Conservation (phyloP, 2,113 vertebrate species). For the Lucifuga dentata region DNA sequence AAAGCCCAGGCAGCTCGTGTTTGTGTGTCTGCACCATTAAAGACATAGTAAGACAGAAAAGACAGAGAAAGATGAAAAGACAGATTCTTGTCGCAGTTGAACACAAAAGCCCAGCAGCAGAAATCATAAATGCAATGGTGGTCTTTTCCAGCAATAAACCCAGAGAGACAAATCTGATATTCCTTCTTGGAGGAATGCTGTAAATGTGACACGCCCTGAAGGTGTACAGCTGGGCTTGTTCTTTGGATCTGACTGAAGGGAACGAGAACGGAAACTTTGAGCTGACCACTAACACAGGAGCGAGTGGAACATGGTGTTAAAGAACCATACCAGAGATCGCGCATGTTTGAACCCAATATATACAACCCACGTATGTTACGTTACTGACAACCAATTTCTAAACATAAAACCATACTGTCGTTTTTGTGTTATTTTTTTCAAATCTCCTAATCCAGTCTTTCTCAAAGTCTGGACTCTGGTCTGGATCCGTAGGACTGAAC, state of each 20-base stretch:
- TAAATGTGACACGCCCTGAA: slow-evolving; percentile 34
- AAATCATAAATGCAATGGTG: slow-evolving; percentile 41
- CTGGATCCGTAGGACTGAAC: too few species aligned
- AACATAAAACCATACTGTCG: too few species aligned
- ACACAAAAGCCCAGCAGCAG: slow-evolving; percentile 27
- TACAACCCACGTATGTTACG: too few species aligned
- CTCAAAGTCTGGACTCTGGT: too few species aligned
- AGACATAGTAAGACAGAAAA: slow-evolving; percentile 2
- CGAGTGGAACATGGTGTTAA: not conserved
- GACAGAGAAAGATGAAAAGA: not conserved
- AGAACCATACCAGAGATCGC: too few species aligned
- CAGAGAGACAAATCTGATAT: slow-evolving; percentile 36
- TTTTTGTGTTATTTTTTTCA: too few species aligned
- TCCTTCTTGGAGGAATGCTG: slow-evolving; percentile 28
- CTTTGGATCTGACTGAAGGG: not conserved
- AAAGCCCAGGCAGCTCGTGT: slow-evolving; percentile 27
- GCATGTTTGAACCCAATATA: too few species aligned
- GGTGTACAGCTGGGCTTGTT: slow-evolving; percentile 44
- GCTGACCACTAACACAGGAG: too few species aligned
- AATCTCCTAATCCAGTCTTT: too few species aligned
- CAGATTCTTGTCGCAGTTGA: not conserved
- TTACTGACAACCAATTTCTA: too few species aligned
- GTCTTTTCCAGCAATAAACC: slow-evolving; percentile 42
- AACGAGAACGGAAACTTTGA: not conserved
- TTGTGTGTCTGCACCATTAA: not conserved